A percentile compares a stretch with the other conserved stretches of the same genome.
Evolutionary conservation across 2,113 vertebrate genomes (phyloP).

Genomic region (Hemiprocne comata): DNA sequence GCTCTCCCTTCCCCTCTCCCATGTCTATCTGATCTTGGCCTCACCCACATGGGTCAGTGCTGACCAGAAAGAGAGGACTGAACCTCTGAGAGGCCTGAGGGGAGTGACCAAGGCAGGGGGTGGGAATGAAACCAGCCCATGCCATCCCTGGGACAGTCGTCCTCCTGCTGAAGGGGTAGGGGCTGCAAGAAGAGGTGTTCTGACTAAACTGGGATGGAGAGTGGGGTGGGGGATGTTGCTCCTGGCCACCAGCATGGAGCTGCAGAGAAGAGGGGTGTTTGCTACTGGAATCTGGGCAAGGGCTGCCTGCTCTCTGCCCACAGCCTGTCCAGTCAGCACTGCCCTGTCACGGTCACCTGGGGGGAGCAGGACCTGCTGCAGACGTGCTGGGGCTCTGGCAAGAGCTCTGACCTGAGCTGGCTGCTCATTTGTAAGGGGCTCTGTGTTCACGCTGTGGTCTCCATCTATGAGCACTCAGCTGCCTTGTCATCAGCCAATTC

Average conservation of each 20-base stretch:
- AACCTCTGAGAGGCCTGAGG: background rate
- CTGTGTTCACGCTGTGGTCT: conserved; percentile 27
- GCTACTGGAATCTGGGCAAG: background rate
- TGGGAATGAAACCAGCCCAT: rapidly evolving
- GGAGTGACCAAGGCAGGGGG: background rate
- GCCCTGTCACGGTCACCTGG: rapidly evolving
- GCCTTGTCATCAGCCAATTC: conserved; percentile 74
- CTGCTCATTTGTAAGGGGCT: conserved; percentile 41
- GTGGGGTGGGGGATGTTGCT: rapidly evolving
- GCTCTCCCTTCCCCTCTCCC: background rate
- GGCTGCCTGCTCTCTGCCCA: background rate
- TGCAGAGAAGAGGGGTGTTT: background rate
- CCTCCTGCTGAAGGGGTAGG: rapidly evolving
- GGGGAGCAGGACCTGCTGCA: background rate
- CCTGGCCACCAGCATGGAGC: background rate
- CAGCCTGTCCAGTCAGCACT: rapidly evolving
- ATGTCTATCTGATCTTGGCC: background rate
- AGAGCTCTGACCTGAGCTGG: background rate
- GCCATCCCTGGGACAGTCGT: rapidly evolving
- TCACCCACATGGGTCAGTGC: background rate
- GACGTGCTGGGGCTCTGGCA: background rate
- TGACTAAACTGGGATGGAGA: rapidly evolving
- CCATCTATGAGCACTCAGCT: conserved; percentile 55
- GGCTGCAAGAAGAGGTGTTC: background rate
- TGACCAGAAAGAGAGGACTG: background rate